Evolutionary conservation across 2,113 vertebrate species (phyloP).

Genomic region (Petrocephalus microphthalmus): DNA sequence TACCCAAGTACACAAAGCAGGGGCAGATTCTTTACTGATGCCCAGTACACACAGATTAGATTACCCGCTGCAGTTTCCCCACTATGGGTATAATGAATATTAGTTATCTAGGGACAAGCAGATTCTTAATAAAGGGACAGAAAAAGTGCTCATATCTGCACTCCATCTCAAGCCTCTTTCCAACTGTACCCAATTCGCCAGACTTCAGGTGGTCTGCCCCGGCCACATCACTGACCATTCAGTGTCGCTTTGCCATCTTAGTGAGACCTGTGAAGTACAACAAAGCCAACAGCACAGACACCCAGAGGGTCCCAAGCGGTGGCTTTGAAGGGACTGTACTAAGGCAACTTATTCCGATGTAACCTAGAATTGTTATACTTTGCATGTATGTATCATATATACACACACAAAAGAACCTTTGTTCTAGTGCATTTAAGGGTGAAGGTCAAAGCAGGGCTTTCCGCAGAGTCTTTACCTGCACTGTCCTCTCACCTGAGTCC

Average conservation of each 20-base stretch:
- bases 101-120: not conserved
- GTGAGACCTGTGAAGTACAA: not conserved
- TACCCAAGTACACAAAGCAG: not conserved
- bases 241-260: not conserved
- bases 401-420: not conserved
- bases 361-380: not conserved
- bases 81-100: not conserved
- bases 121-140: not conserved
- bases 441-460: not conserved
- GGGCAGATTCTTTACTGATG: not conserved
- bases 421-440: not conserved
- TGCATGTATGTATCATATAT: not conserved
- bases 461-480: not conserved
- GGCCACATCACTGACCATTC: not conserved
- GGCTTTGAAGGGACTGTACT: not conserved
- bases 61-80: not conserved
- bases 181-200: not conserved
- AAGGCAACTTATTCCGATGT: not conserved
- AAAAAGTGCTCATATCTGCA: not conserved
- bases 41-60: not conserved
- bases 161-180: not conserved
- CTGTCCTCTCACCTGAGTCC: not conserved
- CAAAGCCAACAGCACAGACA: not conserved
- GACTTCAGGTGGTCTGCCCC: not conserved
- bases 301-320: not conserved